phyloP scores from a whole-genome alignment of 2,797 vertebrate species.

The Myotis planiceps region DNA sequence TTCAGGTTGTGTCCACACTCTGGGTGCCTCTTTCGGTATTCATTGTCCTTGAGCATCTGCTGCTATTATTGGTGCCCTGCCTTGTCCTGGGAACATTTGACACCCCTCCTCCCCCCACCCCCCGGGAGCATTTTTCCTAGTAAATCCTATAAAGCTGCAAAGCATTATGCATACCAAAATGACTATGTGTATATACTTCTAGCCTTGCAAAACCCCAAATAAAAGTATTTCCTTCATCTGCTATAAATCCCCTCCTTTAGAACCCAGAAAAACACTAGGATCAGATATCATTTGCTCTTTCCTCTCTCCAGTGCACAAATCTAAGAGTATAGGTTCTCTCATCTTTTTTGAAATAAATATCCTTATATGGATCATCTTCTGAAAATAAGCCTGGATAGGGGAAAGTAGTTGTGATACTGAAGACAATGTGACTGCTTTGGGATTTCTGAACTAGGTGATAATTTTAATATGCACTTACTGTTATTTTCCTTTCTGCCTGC shows the following conservation, averaged over 20 bases:
- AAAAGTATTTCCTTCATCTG: background rate
- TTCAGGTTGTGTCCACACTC: background rate
- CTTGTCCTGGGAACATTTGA: background rate
- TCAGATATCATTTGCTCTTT: slow-evolving; percentile 13
- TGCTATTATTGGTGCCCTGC: background rate
- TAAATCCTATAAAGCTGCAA: slow-evolving; percentile 1
- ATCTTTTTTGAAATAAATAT: background rate
- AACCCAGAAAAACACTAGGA: background rate
- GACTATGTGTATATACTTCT: background rate
- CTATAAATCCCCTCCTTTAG: background rate
- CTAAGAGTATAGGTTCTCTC: background rate
- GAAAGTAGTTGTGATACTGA: slow-evolving; percentile 15
- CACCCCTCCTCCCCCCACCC: too few species aligned
- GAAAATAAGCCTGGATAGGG: background rate
- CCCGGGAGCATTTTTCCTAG: background rate
- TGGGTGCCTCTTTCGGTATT: background rate
- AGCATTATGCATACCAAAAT: background rate
- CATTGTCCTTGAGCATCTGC: background rate
- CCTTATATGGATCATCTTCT: background rate
- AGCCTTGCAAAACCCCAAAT: background rate
- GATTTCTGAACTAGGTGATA: background rate
- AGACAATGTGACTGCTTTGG: background rate
- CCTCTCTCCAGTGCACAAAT: background rate
- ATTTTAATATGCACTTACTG: background rate
- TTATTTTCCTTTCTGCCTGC: background rate